phyloP scores from a whole-genome alignment of 1,140 invertebrate genomes.

The Drosophila lacertosa region DNA sequence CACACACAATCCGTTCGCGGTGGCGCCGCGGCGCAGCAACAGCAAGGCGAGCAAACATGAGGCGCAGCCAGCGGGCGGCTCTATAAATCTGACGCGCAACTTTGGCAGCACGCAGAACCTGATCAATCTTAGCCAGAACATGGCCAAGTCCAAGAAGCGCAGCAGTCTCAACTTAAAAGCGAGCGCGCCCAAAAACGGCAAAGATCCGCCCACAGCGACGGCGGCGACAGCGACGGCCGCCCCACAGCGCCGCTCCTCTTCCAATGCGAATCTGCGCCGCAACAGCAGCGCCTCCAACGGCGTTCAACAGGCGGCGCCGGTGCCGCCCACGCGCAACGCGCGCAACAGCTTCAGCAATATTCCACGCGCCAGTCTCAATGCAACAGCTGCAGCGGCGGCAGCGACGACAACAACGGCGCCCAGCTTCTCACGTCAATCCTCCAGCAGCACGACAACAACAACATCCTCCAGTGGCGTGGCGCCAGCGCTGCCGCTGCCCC shows the following conservation, averaged over 20 bases:
- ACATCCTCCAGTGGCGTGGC: constrained; percentile 45
- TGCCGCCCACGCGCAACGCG: constrained; percentile 64
- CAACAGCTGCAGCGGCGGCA: constrained; percentile 5
- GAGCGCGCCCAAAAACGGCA: constrained; percentile 55
- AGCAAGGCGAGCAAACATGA: constrained; percentile 60
- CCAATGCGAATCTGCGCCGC: constrained; percentile 76
- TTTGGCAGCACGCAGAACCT: constrained; percentile 82
- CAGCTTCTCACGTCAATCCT: constrained; percentile 68
- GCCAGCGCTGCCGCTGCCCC: constrained; percentile 3
- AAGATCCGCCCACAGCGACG: constrained; percentile 53
- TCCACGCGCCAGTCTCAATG: constrained; percentile 75
- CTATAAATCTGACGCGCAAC: constrained; percentile 70
- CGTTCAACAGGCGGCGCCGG: constrained; percentile 46
- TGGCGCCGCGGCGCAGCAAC: constrained; percentile 61
- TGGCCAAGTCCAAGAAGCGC: constrained; percentile 80
- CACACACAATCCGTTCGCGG: constrained; percentile 74
- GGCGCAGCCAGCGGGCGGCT: constrained; percentile 39
- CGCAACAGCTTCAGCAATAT: constrained; percentile 83
- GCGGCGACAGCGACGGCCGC: constrained; percentile 5
- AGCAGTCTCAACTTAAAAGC: constrained; percentile 79
- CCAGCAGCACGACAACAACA: constrained; percentile 66
- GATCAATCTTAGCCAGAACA: constrained; percentile 74
- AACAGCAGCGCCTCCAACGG: constrained; percentile 65
- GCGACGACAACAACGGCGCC: constrained; percentile 18
- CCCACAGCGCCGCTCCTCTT: constrained; percentile 67